Percentiles rank a stretch among this genome's conserved stretches.
Conservation (phyloP, 2,113 vertebrate species). For the Pheucticus melanocephalus region DNA sequence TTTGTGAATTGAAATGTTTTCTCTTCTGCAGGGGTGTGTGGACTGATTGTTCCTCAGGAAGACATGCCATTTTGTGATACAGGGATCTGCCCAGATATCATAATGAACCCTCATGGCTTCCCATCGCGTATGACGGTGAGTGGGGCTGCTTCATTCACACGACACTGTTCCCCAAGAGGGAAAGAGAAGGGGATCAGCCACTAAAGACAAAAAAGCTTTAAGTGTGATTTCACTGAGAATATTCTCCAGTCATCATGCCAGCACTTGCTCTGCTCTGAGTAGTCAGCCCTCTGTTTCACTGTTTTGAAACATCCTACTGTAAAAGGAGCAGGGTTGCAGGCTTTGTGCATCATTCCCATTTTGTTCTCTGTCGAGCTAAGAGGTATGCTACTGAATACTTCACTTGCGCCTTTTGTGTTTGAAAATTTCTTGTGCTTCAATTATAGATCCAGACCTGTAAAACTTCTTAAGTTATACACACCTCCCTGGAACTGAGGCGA, state of each 20-base stretch:
- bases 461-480: neutral
- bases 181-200: neutral
- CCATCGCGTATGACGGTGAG: slow-evolving; percentile 97
- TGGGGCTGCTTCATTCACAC: neutral
- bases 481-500: neutral
- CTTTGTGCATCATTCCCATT: neutral
- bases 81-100: slow-evolving; percentile 97
- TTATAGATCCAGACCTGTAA: neutral
- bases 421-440: neutral
- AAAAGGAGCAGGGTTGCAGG: neutral
- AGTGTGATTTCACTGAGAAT: neutral
- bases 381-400: neutral
- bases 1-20: slow-evolving; percentile 30
- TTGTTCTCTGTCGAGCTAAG: neutral
- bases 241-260: neutral
- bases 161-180: neutral
- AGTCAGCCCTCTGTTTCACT: neutral
- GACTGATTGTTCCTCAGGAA: slow-evolving; percentile 96
- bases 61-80: slow-evolving; percentile 98
- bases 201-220: neutral
- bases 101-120: slow-evolving; percentile 99
- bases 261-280: neutral
- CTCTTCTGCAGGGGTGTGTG: slow-evolving; percentile 88
- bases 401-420: neutral
- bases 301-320: neutral